phyloP scores from a whole-genome alignment of 2,888 invertebrate genomes.

The Drosophila nigritarsus region DNA sequence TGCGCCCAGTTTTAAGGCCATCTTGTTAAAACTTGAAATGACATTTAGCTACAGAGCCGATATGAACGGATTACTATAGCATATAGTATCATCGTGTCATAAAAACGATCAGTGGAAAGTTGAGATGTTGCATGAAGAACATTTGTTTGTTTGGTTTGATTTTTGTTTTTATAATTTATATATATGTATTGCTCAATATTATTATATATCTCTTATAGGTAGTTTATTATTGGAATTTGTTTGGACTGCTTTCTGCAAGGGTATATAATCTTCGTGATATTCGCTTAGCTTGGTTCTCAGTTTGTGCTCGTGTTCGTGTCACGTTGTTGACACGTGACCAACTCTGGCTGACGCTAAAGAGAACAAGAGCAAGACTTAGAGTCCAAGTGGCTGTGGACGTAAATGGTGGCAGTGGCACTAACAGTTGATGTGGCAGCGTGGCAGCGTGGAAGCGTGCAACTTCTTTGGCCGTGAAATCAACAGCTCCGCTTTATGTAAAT shows the following conservation, averaged over 20 bases:
- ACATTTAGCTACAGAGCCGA: not conserved
- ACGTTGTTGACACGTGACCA: constrained; percentile 14
- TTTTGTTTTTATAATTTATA: not conserved
- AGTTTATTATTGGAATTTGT: not conserved
- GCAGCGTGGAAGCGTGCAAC: constrained; percentile 57
- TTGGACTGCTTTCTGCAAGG: not conserved
- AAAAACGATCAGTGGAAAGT: not conserved
- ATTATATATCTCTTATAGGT: not conserved
- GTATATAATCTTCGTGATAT: not conserved
- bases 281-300: not conserved
- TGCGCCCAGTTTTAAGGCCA: not conserved
- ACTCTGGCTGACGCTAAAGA: constrained; percentile 5
- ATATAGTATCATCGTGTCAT: not conserved
- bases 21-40: not conserved
- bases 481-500: constrained; percentile 44
- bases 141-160: not conserved
- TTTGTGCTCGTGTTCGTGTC: not conserved
- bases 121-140: not conserved
- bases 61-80: not conserved
- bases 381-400: constrained; percentile 14
- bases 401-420: constrained; percentile 16
- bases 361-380: constrained; percentile 7
- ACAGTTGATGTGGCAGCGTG: constrained; percentile 9
- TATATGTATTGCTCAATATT: too few relatives aligned
- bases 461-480: constrained; percentile 65